Percentiles rank a stretch among this genome's conserved stretches.
These are phyloP conservation scores for Coreius guichenoti DNA, from an alignment of 2,797 vertebrate species.

Conservation along the genomic window DNA sequence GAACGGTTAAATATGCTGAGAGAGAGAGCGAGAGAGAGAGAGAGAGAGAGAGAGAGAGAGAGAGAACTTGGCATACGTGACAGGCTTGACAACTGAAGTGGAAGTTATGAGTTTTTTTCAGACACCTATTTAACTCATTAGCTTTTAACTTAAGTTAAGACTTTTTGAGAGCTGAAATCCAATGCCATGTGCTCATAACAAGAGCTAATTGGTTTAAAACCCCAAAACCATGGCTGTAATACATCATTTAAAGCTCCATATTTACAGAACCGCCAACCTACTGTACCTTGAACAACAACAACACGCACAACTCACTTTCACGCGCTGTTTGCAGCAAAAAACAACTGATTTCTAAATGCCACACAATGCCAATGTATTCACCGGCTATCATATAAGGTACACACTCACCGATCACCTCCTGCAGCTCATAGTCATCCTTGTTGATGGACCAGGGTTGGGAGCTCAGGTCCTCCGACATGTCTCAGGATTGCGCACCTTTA, in stretches of 20 bases:
- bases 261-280: not conserved
- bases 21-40: not conserved
- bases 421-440: conserved; percentile 97
- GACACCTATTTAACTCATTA: conserved; percentile 22
- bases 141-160: not conserved
- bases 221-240: not conserved
- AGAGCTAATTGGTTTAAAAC: not conserved
- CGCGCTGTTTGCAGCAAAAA: not conserved
- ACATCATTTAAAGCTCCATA: not conserved
- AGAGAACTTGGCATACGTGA: conserved; percentile 36
- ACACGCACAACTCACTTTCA: not conserved
- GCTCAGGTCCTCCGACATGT: conserved; percentile 93
- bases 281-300: not conserved
- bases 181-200: not conserved
- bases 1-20: conserved; percentile 18
- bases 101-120: conserved; percentile 6
- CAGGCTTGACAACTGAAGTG: conserved; percentile 48
- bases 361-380: not conserved
- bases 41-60: not conserved
- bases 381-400: not conserved
- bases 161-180: not conserved
- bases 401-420: conserved; percentile 96
- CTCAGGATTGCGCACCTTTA: conserved; percentile 74
- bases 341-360: not conserved
- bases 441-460: conserved; percentile 97